Conservation (phyloP, 2,888 invertebrate genomes). For the Spialia ferax region DNA sequence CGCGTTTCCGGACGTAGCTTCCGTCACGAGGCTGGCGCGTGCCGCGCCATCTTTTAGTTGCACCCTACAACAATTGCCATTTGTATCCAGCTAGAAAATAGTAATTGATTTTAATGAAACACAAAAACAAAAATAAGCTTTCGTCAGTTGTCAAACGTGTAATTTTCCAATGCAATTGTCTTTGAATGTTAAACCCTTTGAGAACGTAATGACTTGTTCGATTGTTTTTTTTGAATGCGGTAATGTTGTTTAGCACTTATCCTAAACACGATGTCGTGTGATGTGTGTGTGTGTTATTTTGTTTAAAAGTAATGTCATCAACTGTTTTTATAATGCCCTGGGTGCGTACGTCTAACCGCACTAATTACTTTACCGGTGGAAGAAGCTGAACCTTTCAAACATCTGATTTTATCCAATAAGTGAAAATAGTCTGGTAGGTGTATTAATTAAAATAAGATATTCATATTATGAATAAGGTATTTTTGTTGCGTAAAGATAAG, state of each 20-base stretch:
- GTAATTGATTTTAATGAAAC: slow-evolving; percentile 46
- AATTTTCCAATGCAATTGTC: slow-evolving; percentile 42
- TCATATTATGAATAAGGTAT: too few species aligned
- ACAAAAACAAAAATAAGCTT: slow-evolving; percentile 45
- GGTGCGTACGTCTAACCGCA: too few species aligned
- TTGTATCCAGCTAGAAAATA: slow-evolving; percentile 67
- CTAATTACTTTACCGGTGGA: too few species aligned
- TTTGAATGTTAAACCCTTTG: slow-evolving; percentile 3
- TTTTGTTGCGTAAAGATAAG: too few species aligned
- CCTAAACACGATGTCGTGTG: slow-evolving; percentile 69
- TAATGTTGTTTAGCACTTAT: slow-evolving; percentile 84
- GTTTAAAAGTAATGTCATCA: slow-evolving; percentile 63
- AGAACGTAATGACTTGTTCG: slow-evolving; percentile 47
- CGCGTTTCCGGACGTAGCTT: slow-evolving; percentile 76
- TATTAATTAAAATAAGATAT: too few species aligned
- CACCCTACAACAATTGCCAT: slow-evolving; percentile 74
- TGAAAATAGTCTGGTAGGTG: too few species aligned
- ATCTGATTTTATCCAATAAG: too few species aligned
- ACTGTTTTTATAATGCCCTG: too few species aligned
- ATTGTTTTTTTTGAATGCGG: slow-evolving; percentile 78
- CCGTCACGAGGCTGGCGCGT: slow-evolving; percentile 81
- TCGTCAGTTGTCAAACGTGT: slow-evolving; percentile 33
- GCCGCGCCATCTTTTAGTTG: slow-evolving; percentile 81
- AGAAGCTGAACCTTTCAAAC: too few species aligned
- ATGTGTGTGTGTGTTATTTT: slow-evolving; percentile 68